Evolutionary conservation across 2,888 invertebrate genomes (phyloP).

Genomic region (Teleogryllus oceanicus): DNA sequence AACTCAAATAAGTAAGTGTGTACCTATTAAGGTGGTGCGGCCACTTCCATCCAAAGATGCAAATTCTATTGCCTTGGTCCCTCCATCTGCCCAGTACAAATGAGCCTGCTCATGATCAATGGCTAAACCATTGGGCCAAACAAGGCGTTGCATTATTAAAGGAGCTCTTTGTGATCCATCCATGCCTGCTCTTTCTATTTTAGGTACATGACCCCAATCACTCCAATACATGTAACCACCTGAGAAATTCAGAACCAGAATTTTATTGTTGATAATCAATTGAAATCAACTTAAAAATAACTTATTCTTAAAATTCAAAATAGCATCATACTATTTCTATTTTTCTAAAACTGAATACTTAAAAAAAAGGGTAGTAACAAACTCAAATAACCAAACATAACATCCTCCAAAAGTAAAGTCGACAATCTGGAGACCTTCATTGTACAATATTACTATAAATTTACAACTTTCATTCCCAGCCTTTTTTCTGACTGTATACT

Average conservation of each 20-base stretch:
- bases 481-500: too few species aligned
- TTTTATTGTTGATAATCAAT: too few species aligned
- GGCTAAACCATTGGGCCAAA: slow-evolving; percentile 82
- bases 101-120: slow-evolving; percentile 69
- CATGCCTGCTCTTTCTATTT: slow-evolving; percentile 85
- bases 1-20: slow-evolving; percentile 38
- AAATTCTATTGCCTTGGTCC: slow-evolving; percentile 73
- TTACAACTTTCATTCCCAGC: too few species aligned
- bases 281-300: too few species aligned
- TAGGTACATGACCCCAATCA: slow-evolving; percentile 75
- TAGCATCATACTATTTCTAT: too few species aligned
- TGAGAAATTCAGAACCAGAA: slow-evolving; percentile 40
- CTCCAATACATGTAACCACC: slow-evolving; percentile 87
- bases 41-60: slow-evolving; percentile 73
- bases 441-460: too few species aligned
- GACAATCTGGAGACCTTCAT: too few species aligned
- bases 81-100: slow-evolving; percentile 86
- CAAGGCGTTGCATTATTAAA: slow-evolving; percentile 62
- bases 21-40: slow-evolving; percentile 64
- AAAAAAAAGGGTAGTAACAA: too few species aligned
- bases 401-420: too few species aligned
- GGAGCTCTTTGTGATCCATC: slow-evolving; percentile 63
- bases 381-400: too few species aligned
- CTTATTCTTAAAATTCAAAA: too few species aligned
- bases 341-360: too few species aligned